These are phyloP conservation scores for Ceratoteleas bidentatus DNA, from an alignment of 1,140 invertebrate genomes.

Conservation along the genomic window DNA sequence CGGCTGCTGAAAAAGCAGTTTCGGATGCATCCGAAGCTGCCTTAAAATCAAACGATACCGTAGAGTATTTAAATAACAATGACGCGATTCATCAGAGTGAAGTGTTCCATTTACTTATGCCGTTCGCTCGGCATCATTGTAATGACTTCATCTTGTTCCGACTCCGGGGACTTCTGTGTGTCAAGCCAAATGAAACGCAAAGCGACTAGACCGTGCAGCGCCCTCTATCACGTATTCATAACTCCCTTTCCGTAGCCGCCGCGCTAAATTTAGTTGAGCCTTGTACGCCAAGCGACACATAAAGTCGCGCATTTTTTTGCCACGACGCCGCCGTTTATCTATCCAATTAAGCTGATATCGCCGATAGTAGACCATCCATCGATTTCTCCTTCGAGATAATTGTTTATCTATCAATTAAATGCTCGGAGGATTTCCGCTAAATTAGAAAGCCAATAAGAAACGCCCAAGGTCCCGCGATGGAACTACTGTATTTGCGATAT, in stretches of 20 bases:
- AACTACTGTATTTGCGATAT: neutral
- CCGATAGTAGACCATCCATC: conserved; percentile 4
- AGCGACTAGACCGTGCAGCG: conserved; percentile 11
- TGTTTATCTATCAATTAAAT: conserved; percentile 31
- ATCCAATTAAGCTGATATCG: conserved; percentile 12
- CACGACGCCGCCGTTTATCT: neutral
- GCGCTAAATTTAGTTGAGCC: conserved; percentile 8
- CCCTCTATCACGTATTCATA: conserved; percentile 27
- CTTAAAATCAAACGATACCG: too few species aligned
- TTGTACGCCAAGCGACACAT: conserved; percentile 8
- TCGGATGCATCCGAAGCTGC: too few species aligned
- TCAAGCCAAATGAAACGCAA: conserved; percentile 45
- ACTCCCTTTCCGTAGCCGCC: conserved; percentile 14
- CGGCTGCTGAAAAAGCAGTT: too few species aligned
- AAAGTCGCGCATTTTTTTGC: conserved; percentile 1
- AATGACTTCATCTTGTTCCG: conserved; percentile 33
- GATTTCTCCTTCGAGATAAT: conserved; percentile 10
- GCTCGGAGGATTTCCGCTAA: neutral
- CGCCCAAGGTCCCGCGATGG: neutral
- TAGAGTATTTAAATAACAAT: too few species aligned
- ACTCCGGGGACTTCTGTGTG: conserved; percentile 28
- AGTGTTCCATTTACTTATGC: neutral
- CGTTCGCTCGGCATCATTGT: neutral
- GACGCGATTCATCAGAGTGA: too few species aligned
- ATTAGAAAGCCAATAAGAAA: conserved; percentile 8